Evolutionary conservation across 2,797 vertebrate genomes (phyloP).

Genomic region (Limnodromus scolopaceus): DNA sequence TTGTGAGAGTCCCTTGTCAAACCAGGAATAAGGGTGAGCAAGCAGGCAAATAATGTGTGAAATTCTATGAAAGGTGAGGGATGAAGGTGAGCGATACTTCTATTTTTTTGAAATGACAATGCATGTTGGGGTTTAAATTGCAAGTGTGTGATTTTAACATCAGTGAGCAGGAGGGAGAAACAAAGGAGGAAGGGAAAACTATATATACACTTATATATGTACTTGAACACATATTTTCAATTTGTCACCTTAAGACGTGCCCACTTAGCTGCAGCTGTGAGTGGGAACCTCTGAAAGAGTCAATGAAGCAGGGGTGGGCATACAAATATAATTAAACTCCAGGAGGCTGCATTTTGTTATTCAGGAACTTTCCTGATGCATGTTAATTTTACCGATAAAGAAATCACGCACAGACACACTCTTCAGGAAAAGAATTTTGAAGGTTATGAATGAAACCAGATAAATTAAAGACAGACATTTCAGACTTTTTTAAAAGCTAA

Average conservation of each 20-base stretch:
- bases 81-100: background rate
- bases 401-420: background rate
- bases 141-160: background rate
- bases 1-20: background rate
- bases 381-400: slow-evolving; percentile 38
- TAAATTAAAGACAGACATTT: slow-evolving; percentile 26
- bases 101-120: background rate
- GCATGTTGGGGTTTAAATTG: background rate
- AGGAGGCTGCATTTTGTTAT: slow-evolving; percentile 55
- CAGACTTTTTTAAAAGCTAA: slow-evolving; percentile 41
- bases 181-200: slow-evolving; percentile 4
- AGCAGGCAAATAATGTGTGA: background rate
- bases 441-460: background rate
- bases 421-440: slow-evolving; percentile 5
- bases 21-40: background rate
- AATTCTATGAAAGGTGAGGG: background rate
- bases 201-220: background rate
- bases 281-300: slow-evolving; percentile 51
- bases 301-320: slow-evolving; percentile 47
- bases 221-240: background rate
- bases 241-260: background rate
- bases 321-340: slow-evolving; percentile 54
- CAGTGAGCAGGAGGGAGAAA: background rate
- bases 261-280: slow-evolving; percentile 58
- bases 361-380: slow-evolving; percentile 24